Percentiles rank a stretch among this genome's conserved stretches.
Conservation (phyloP, 2,888 invertebrate genomes). For the Sminthurinus aureus region DNA sequence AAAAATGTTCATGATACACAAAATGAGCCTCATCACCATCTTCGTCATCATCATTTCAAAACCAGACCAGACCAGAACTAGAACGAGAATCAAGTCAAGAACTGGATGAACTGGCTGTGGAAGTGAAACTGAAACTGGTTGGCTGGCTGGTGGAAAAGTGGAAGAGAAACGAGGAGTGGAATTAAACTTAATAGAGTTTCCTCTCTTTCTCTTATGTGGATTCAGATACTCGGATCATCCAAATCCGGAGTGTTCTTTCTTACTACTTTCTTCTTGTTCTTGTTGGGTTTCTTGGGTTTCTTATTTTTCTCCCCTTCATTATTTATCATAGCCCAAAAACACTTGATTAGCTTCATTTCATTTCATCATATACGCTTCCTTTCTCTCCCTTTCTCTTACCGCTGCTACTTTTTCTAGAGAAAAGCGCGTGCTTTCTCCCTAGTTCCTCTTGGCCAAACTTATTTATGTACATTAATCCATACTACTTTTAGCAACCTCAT, state of each 20-base stretch:
- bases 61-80: background rate
- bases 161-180: too few species aligned
- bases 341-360: background rate
- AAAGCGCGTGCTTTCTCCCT: too few species aligned
- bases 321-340: background rate
- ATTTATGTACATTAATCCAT: too few species aligned
- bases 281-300: too few species aligned
- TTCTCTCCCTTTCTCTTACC: background rate
- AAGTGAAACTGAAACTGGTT: too few species aligned
- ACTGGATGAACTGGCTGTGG: too few species aligned
- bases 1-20: background rate
- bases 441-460: too few species aligned
- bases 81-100: too few species aligned
- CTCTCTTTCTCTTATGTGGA: background rate
- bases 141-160: too few species aligned
- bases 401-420: too few species aligned
- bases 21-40: background rate
- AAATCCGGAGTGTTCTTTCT: background rate
- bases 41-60: background rate
- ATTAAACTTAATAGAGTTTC: background rate
- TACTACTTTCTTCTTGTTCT: too few species aligned
- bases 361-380: background rate
- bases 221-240: background rate
- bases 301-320: background rate
- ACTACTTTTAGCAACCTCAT: too few species aligned